Conservation (phyloP, 23 tunicate genomes). For the Botrylloides violaceus region DNA sequence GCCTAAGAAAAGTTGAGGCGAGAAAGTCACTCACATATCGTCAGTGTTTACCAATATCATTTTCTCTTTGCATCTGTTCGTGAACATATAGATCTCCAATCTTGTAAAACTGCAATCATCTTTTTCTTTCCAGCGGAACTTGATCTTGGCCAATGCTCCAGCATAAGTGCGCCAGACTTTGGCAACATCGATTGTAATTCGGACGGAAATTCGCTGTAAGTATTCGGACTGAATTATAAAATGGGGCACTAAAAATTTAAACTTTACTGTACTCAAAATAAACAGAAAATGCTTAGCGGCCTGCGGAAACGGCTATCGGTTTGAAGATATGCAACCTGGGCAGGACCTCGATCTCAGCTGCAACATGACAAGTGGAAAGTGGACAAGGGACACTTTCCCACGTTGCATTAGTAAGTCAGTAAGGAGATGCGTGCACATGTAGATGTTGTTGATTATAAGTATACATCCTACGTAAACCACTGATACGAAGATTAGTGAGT, state of each 20-base stretch:
- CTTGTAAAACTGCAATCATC: neutral
- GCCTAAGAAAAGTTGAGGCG: no score
- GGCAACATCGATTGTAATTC: conserved; percentile 51
- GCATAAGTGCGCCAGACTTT: conserved; percentile 35
- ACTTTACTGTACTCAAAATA: neutral
- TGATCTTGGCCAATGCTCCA: conserved; percentile 62
- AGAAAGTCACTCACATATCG: no score
- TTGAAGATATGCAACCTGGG: conserved; percentile 62
- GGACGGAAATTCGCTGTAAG: conserved; percentile 56
- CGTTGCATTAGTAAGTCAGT: conserved; percentile 77
- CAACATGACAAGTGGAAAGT: conserved; percentile 40
- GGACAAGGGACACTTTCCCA: conserved; percentile 57
- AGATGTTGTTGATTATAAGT: neutral
- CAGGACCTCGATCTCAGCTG: conserved; percentile 37
- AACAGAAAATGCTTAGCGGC: conserved; percentile 46
- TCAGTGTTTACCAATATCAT: no score
- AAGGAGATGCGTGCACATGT: no score
- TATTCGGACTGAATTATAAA: neutral
- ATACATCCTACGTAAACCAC: no score
- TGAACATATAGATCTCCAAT: no score
- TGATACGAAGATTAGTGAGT: no score
- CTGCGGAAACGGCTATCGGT: conserved; percentile 67
- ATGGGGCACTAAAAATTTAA: no score
- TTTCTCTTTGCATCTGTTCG: no score
- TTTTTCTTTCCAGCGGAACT: conserved; percentile 33